phyloP scores from a whole-genome alignment of 2,888 invertebrate species.

The Mythimna vitellina region DNA sequence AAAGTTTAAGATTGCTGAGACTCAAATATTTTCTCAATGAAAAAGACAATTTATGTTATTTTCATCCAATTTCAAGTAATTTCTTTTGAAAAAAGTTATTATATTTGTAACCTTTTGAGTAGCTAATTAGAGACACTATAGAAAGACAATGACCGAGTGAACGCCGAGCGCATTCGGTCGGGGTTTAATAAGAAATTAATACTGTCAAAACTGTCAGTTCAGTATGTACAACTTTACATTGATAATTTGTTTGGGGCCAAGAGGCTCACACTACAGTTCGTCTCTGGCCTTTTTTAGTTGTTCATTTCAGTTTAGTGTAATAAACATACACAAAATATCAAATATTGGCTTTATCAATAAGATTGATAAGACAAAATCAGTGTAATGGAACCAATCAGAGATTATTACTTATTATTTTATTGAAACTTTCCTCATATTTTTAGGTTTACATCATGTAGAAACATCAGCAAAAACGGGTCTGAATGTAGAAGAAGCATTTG shows the following conservation, averaged over 20 bases:
- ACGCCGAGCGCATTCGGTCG: too few relatives aligned
- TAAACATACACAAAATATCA: background rate
- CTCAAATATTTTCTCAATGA: too few relatives aligned
- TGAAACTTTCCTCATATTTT: slow-evolving; percentile 7
- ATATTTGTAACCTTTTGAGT: too few relatives aligned
- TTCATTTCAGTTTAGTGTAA: background rate
- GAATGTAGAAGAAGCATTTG: slow-evolving; percentile 98
- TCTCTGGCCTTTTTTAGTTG: background rate
- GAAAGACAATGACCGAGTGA: too few relatives aligned
- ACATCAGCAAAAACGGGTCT: slow-evolving; percentile 98
- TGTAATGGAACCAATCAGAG: slow-evolving; percentile 2
- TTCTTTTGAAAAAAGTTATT: background rate
- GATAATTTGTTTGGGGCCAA: background rate
- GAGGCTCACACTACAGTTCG: background rate
- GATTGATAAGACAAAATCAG: slow-evolving; percentile 21
- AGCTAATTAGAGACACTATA: too few relatives aligned
- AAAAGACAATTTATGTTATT: too few relatives aligned
- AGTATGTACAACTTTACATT: background rate
- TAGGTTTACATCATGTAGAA: slow-evolving; percentile 96
- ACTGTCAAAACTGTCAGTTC: background rate
- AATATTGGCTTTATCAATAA: slow-evolving; percentile 9
- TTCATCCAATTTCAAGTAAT: background rate
- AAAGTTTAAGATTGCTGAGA: too few relatives aligned
- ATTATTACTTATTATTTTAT: slow-evolving; percentile 2
- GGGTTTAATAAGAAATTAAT: background rate